These are phyloP conservation scores for Melanerpes aurifrons DNA, from an alignment of 2,113 vertebrate genomes.

Conservation along the genomic window DNA sequence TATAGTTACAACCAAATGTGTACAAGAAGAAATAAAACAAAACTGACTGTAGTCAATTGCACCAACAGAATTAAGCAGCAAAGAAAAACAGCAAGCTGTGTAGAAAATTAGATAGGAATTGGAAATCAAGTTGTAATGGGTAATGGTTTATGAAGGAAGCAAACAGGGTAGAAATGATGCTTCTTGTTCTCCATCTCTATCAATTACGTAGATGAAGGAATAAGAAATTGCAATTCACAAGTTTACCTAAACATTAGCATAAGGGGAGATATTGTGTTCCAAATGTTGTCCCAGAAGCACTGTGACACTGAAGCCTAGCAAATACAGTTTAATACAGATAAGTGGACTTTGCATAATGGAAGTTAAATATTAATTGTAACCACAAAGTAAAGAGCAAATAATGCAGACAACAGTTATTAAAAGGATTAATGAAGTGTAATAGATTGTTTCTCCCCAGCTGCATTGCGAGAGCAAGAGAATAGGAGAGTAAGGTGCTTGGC, in stretches of 20 bases:
- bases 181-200: slow-evolving; percentile 11
- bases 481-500: background rate
- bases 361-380: slow-evolving; percentile 69
- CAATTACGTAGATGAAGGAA: slow-evolving; percentile 16
- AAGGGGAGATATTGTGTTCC: background rate
- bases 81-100: background rate
- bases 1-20: background rate
- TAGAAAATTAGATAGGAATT: slow-evolving; percentile 39
- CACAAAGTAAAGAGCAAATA: slow-evolving; percentile 45
- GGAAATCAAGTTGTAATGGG: slow-evolving; percentile 29
- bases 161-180: background rate
- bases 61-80: background rate
- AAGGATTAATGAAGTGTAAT: slow-evolving; percentile 51
- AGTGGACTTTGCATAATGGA: slow-evolving; percentile 16
- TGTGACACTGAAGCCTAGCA: background rate
- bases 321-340: slow-evolving; percentile 29
- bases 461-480: slow-evolving; percentile 11
- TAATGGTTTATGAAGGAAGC: slow-evolving; percentile 35
- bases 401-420: slow-evolving; percentile 45
- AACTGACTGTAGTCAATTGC: background rate
- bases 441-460: slow-evolving; percentile 4
- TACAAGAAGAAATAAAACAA: background rate
- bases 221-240: slow-evolving; percentile 16
- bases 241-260: background rate
- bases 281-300: background rate